Conservation (phyloP, 2,888 invertebrate species). For the Luperina nickerlii region DNA sequence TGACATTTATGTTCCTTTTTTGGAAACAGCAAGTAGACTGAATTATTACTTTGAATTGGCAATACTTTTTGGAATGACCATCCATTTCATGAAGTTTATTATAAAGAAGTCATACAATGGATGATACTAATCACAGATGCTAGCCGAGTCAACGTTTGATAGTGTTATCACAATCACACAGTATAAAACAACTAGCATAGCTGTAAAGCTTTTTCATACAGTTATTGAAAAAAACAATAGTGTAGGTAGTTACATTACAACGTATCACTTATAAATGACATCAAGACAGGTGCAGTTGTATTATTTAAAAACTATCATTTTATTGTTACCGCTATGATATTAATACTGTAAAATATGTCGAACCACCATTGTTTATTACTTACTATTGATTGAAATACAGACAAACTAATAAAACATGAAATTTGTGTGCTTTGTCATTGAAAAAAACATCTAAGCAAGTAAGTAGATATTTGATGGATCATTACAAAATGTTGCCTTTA, state of each 20-base stretch:
- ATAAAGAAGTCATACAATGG: conserved; percentile 9
- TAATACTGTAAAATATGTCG: background rate
- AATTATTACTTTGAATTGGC: conserved; percentile 19
- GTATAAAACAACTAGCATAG: conserved; percentile 9
- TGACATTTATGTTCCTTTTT: conserved; percentile 70
- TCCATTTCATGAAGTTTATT: conserved; percentile 13
- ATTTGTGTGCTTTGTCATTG: conserved; percentile 5
- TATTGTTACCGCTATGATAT: conserved; percentile 17
- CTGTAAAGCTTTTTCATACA: background rate
- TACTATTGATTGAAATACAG: conserved; percentile 5
- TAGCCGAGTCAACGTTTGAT: conserved; percentile 7
- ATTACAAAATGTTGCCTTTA: conserved; percentile 10
- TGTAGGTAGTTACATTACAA: background rate
- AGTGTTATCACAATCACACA: background rate
- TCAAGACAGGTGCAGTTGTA: conserved; percentile 5
- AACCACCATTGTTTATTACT: conserved; percentile 8
- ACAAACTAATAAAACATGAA: background rate
- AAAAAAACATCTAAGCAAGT: background rate
- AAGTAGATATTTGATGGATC: background rate
- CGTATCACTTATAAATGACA: background rate
- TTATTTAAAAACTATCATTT: background rate
- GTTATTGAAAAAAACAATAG: conserved; percentile 1
- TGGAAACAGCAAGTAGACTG: conserved; percentile 37
- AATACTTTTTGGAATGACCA: conserved; percentile 9
- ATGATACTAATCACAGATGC: background rate